Percentiles rank a stretch among this genome's conserved stretches.
Conservation (phyloP, 2,888 invertebrate species). For the Atrina japonica region DNA sequence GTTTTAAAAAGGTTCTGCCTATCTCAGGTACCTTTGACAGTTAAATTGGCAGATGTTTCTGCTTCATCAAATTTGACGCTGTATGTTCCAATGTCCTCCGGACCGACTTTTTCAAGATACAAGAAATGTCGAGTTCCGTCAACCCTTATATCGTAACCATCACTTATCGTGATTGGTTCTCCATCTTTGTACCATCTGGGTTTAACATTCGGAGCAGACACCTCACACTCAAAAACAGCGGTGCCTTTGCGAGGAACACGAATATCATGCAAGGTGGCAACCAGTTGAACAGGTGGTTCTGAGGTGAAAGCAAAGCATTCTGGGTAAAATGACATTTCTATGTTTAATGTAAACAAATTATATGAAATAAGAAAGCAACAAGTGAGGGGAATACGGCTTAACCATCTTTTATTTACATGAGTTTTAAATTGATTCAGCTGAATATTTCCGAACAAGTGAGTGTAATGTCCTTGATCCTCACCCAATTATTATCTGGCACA, state of each 20-base stretch:
- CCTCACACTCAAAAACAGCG: constrained; percentile 93
- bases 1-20: no score
- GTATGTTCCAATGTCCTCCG: constrained; percentile 75
- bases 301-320: constrained; percentile 15
- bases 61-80: constrained; percentile 68
- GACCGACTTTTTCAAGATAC: constrained; percentile 64
- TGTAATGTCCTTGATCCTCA: no score
- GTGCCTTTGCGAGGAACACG: constrained; percentile 60
- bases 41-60: constrained; percentile 51
- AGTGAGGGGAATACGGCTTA: no score
- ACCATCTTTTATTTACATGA: no score
- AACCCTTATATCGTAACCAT: constrained; percentile 88
- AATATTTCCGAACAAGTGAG: no score
- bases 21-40: constrained; percentile 53
- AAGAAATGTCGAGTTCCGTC: constrained; percentile 83
- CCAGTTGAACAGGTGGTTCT: constrained; percentile 71
- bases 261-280: constrained; percentile 63
- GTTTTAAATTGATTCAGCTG: no score
- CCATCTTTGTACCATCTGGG: constrained; percentile 91
- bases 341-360: no score
- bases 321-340: constrained; percentile 2
- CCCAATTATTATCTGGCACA: no score
- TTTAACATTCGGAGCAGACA: constrained; percentile 96
- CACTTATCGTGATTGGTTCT: constrained; percentile 93
- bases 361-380: not conserved